Evolutionary conservation across 2,888 invertebrate genomes (phyloP), one percentile per base, ranked within the genome.

Genomic region (Drosophila crucigera): DNA sequence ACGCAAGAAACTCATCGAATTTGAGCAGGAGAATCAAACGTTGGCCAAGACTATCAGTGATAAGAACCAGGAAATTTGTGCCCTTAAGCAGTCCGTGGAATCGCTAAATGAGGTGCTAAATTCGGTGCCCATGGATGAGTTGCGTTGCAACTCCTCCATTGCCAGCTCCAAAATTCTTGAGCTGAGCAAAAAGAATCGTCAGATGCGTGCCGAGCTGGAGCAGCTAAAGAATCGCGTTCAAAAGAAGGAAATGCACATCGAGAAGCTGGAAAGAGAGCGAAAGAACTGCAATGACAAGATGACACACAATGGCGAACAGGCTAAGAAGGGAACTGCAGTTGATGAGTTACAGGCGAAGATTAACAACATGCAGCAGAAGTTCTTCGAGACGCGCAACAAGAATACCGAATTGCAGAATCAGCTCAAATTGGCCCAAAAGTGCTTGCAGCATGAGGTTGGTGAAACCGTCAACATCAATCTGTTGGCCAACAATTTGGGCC

Each of bases 361-460:
- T 0, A 83, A 94, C 63, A 80, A 72, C 30, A 81, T 92, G 65
- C 91, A 91, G 71, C 95, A 94, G 76, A 97, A 96, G 91, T 93
- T 97, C 2, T 95, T 95, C 70, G 96, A 97, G 64, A 94, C 94
- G 30, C 95, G 96, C 84, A 97, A 97, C 89, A 94, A 94, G 77
- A 96, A 96, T 88, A 93, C 95, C 0, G 95, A 95, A 83, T 92
- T 97, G 11, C 96, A 96, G 88, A 96, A 95, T 82, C 97, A 97
- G 79, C 94, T 97, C 43, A 95, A 96, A 78, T 91, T 96, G 65
- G 96, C 96, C 0, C 96, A 96, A 25, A 97, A 96, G 94, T 95
- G 96, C 75, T 91, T 97, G 25, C 95, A 96, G 84, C 96, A 96
- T 91, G 97, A 97, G 93, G 94, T 96, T 22, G 97, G 97, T 0